Conservation (phyloP, 2,888 invertebrate genomes). For the Tenthredo scrophulariae region DNA sequence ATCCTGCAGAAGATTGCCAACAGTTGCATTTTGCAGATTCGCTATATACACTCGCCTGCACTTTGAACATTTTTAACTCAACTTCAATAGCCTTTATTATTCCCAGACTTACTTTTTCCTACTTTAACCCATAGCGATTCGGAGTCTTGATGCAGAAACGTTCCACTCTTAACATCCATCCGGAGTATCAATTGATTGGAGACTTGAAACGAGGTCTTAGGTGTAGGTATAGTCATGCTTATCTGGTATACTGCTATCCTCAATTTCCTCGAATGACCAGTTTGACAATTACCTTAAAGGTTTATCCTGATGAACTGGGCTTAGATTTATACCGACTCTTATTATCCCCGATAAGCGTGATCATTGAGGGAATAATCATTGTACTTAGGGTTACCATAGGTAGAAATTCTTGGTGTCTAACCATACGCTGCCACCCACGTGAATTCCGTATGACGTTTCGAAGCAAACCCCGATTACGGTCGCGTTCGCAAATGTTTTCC, state of each 20-base stretch:
- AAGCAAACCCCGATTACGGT: conserved; percentile 37
- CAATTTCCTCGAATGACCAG: background rate
- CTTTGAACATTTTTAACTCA: background rate
- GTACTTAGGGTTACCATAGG: conserved; percentile 21
- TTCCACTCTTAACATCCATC: background rate
- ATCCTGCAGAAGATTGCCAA: conserved; percentile 8
- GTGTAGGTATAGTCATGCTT: background rate
- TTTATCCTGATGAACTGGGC: background rate
- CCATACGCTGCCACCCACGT: conserved; percentile 38
- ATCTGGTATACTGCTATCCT: background rate
- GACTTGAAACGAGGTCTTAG: background rate
- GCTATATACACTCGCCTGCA: background rate
- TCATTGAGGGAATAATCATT: background rate
- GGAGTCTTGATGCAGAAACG: background rate
- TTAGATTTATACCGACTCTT: background rate
- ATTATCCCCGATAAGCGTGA: background rate
- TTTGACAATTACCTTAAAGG: background rate
- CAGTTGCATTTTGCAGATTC: background rate
- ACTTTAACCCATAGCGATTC: background rate
- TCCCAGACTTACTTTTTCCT: background rate
- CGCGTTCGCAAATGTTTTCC: conserved; percentile 47
- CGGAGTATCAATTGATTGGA: background rate
- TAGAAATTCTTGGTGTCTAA: conserved; percentile 32
- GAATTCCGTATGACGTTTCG: conserved; percentile 40
- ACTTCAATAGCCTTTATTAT: background rate